These are phyloP conservation scores for Phrynosoma platyrhinos DNA, from an alignment of 2,113 vertebrate genomes.

Conservation along the genomic window DNA sequence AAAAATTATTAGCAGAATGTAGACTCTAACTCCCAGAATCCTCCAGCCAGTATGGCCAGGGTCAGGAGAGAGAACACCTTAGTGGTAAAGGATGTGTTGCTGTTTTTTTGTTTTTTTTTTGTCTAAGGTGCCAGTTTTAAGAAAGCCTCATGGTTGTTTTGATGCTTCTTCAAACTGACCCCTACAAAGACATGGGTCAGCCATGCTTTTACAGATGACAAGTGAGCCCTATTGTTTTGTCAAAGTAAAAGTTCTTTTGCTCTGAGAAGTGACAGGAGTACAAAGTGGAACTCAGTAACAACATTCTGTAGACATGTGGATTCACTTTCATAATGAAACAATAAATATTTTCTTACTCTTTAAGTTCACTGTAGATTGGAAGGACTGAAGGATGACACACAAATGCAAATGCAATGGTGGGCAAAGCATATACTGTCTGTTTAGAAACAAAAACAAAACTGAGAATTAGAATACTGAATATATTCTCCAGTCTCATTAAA, in stretches of 20 bases:
- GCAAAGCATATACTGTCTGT: conserved; percentile 84
- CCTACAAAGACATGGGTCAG: neutral
- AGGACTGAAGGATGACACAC: conserved; percentile 85
- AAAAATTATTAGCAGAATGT: too few relatives aligned
- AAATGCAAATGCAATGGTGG: conserved; percentile 84
- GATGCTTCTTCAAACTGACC: neutral
- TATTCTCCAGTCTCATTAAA: neutral
- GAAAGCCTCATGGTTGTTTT: conserved; percentile 44
- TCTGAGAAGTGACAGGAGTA: neutral
- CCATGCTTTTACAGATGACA: neutral
- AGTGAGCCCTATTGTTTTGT: neutral
- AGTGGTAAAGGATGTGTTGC: neutral
- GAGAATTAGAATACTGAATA: conserved; percentile 40
- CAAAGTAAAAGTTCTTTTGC: conserved; percentile 42
- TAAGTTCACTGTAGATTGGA: conserved; percentile 85
- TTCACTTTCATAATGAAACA: conserved; percentile 44
- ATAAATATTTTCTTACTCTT: conserved; percentile 80
- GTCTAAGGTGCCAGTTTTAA: neutral
- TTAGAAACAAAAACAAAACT: conserved; percentile 63
- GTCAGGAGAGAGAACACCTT: neutral
- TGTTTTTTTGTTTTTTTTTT: neutral
- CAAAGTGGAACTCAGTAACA: conserved; percentile 46
- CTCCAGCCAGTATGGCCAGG: too few relatives aligned
- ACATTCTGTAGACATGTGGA: conserved; percentile 18
- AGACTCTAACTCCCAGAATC: too few relatives aligned